Evolutionary conservation across 2,888 invertebrate genomes (phyloP), one percentile per base, ranked within the genome.

Genomic region (Ischnura elegans): DNA sequence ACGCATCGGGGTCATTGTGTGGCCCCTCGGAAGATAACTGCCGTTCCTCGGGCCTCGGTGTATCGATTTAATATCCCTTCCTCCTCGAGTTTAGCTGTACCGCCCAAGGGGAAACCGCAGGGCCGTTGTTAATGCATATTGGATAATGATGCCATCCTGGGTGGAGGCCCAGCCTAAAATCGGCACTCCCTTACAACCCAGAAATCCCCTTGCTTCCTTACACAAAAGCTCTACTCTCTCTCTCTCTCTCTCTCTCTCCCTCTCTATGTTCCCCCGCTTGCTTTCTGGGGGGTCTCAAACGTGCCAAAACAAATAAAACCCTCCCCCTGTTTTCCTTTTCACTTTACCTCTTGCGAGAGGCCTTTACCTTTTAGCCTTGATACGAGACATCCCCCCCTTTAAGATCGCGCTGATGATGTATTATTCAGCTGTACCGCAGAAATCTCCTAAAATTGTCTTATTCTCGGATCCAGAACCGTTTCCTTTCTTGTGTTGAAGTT

Each of bases 71-170:
- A n/a, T 3, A 36, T 76, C 76, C 76, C 76, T 76, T n/a, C 76
- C n/a, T n/a, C n/a, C n/a, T n/a, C 76, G 36, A 4, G 29, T 76
- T 29, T 36, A 76, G 36, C 36, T 13, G 29, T 8, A 5, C 16
- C 76, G 29, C 10, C 36, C 76, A 29, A 13, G 36, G 76, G 76
- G 36, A 36, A 76, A 76, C 76, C 76, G 36, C 76, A 76, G 36
- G 36, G 76, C 76, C 76, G 76, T 76, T 76, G 76, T 76, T 76
- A 76, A 76, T 76, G 76, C 76, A 76, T 76, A 76, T 76, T 76
- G 76, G 76, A 76, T 76, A 76, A 76, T 76, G 36, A 76, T 76
- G 29, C 76, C 76, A 25, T 76, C 76, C 76, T 10, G 76, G 76
- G 2, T 13, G 36, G 16, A 16, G n/a, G n/a, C n/a, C 76, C 76